These are phyloP conservation scores for Callinectes sapidus DNA, from an alignment of 2,888 invertebrate genomes.

Conservation along the genomic window DNA sequence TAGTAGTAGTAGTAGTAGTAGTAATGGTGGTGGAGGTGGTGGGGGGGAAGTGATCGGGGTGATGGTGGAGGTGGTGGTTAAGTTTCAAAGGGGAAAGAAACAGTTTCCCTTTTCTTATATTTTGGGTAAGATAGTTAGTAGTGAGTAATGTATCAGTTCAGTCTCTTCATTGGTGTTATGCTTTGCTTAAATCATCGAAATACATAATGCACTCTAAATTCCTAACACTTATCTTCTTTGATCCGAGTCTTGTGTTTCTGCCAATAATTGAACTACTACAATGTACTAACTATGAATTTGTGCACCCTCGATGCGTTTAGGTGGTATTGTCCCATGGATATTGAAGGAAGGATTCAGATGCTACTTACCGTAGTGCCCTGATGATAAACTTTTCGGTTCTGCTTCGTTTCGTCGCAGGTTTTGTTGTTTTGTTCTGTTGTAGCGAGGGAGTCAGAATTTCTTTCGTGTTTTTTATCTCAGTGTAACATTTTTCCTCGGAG, in stretches of 20 bases:
- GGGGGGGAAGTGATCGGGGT: too few relatives aligned
- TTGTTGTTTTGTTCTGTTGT: background rate
- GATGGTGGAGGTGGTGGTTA: background rate
- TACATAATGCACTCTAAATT: background rate
- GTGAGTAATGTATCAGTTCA: background rate
- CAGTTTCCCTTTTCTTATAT: too few relatives aligned
- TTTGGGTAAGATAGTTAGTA: background rate
- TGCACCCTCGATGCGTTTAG: background rate
- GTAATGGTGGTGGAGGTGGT: background rate
- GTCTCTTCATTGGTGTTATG: background rate
- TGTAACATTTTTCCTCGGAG: slow-evolving; percentile 34
- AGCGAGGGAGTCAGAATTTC: background rate
- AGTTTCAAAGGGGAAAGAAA: too few relatives aligned
- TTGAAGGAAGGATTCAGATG: background rate
- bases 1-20: background rate
- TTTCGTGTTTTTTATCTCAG: background rate
- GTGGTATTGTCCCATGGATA: background rate
- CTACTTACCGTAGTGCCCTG: background rate
- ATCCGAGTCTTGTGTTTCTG: background rate
- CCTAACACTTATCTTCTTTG: background rate
- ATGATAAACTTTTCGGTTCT: background rate
- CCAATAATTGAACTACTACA: background rate
- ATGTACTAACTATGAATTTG: background rate
- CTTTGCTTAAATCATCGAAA: background rate
- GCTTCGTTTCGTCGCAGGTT: background rate